Percentiles rank a stretch among this genome's conserved stretches.
Conservation (phyloP, 2,113 vertebrate genomes). For the Stegastes partitus region DNA sequence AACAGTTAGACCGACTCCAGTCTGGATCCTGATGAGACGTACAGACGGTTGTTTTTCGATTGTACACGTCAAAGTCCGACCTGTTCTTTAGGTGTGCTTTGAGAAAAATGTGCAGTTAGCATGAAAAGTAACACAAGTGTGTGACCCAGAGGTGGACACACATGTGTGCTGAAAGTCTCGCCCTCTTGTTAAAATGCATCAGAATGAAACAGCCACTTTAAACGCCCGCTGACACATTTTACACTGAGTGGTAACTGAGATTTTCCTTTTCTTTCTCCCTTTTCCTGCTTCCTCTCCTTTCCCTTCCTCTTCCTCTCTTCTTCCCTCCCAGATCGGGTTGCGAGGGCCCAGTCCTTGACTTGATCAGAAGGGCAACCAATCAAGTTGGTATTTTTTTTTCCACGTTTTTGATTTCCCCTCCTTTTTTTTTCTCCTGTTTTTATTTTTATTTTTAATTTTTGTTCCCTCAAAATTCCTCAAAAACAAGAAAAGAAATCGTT, state of each 20-base stretch:
- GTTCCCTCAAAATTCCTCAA: constrained; percentile 4
- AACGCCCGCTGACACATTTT: constrained; percentile 34
- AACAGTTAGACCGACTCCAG: too few species aligned
- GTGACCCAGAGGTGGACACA: neutral
- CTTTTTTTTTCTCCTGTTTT: constrained; percentile 32
- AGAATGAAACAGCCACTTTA: constrained; percentile 13
- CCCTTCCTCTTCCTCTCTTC: constrained; percentile 46
- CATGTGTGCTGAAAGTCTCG: constrained; percentile 49
- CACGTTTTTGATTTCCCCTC: constrained; percentile 38
- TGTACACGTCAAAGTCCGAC: constrained; percentile 6
- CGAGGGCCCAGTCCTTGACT: constrained; percentile 83
- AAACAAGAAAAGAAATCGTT: neutral
- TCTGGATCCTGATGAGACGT: too few species aligned
- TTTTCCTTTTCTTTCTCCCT: constrained; percentile 49
- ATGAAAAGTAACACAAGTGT: constrained; percentile 30
- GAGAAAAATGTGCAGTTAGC: constrained; percentile 18
- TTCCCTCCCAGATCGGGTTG: constrained; percentile 84
- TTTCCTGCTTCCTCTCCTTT: constrained; percentile 41
- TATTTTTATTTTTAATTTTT: too few species aligned
- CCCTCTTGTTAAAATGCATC: constrained; percentile 22
- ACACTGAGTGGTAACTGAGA: constrained; percentile 74
- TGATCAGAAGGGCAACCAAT: constrained; percentile 81
- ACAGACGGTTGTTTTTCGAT: too few species aligned
- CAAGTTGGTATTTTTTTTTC: constrained; percentile 75
- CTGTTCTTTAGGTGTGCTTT: neutral